Evolutionary conservation across 2,797 vertebrate genomes (phyloP).

Genomic region (Malurus leucopterus): DNA sequence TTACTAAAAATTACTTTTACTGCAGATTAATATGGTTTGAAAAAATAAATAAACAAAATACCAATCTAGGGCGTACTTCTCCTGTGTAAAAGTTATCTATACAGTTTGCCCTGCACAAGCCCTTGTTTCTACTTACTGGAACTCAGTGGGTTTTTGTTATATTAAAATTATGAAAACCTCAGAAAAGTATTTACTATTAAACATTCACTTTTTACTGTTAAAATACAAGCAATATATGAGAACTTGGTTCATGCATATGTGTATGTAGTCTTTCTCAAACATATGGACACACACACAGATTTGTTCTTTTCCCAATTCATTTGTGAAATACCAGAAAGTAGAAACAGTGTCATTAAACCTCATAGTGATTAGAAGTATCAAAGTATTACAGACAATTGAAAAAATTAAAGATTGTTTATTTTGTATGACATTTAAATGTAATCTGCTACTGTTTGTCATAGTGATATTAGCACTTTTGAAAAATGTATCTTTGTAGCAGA

Average conservation of each 20-base stretch:
- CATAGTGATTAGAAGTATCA: constrained; percentile 24
- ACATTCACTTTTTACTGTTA: background rate
- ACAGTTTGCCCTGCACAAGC: background rate
- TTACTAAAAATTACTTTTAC: constrained; percentile 1
- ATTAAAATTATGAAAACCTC: background rate
- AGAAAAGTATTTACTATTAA: background rate
- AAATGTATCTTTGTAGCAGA: constrained; percentile 71
- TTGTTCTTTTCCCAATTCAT: background rate
- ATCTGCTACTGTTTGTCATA: constrained; percentile 62
- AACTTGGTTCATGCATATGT: background rate
- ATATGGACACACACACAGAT: background rate
- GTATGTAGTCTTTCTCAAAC: background rate
- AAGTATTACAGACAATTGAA: constrained; percentile 16
- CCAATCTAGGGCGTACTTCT: background rate
- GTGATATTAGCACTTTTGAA: constrained; percentile 67
- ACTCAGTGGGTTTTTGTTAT: background rate
- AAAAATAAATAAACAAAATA: background rate
- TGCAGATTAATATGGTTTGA: background rate
- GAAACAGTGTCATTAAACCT: constrained; percentile 42
- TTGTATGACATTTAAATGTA: constrained; percentile 63
- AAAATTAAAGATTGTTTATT: constrained; percentile 6
- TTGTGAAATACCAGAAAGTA: constrained; percentile 18
- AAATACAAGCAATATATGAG: background rate
- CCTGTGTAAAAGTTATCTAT: background rate
- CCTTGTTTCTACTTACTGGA: background rate